Base-by-base conservation (phyloP, 2,797 vertebrate species). In the Liparis tanakae region DNA sequence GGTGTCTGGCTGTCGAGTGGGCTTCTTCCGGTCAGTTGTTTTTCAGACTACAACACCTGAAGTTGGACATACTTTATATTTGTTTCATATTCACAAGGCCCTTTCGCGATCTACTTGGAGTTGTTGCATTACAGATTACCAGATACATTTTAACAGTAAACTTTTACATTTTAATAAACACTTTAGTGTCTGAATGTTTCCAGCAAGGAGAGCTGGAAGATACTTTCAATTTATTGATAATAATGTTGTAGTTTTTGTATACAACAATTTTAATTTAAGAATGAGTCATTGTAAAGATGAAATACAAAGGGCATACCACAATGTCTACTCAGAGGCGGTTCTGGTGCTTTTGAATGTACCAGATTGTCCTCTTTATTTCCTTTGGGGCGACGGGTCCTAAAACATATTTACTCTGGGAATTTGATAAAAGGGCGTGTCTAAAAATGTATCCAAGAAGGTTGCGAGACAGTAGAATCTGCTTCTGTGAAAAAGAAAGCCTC, bases 11-110 rank as follows among this genome's bases (percentile, higher is more conserved):
- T 74, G 20, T 70, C 0, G 6, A 63, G 8, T 9, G 4, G 17
- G 8, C 1, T 4, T 60, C 72, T 85, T 89, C 89, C 91, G 90
- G 87, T 90, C 85, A 89, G 8, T 53, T 44, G 44, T 53, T 84
- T 81, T 85, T 85, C 86, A 87, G 78, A 85, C 76, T 83, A 87
- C 0, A 67, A 63, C 54, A 22, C 20, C 9, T 46, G 44, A 46
- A 18, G 17, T 70, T 59, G 34, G n/a, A 17, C 0, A 46, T 46
- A 46, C 43, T 17, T 18, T 18, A 7, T 12, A 22, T 36, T 43
- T 22, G 14, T 37, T 51, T 53, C 1, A 34, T 20, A 4, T 37
- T 51, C 22, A 33, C 48, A 18, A 7, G 15, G 1, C 46, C 10
- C 3, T 48, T 13, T n/a, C 7, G 60, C 7, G 51, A 0, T 6